phyloP scores from a whole-genome alignment of 2,113 vertebrate species.

The Labeo rohita region DNA sequence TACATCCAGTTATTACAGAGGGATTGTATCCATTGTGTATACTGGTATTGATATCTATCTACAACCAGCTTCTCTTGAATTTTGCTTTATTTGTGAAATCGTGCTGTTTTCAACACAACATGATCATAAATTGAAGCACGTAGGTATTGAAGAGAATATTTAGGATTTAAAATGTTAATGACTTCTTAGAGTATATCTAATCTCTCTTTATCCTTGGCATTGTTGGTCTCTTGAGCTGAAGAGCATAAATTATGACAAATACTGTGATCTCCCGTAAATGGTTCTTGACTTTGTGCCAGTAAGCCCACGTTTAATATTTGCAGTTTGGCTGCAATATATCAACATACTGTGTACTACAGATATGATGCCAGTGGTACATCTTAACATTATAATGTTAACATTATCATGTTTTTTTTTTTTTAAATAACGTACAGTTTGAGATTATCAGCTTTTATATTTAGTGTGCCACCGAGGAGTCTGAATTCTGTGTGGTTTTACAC shows the following conservation, averaged over 20 bases:
- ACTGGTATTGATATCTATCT: neutral
- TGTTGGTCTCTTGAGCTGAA: neutral
- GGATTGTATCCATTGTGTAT: neutral
- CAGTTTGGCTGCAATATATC: conserved; percentile 14
- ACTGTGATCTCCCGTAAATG: conserved; percentile 25
- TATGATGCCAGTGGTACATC: neutral
- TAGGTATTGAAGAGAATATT: neutral
- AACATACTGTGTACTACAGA: neutral
- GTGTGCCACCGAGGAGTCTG: neutral
- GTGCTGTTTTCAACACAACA: neutral
- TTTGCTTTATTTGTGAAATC: neutral
- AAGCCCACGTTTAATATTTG: conserved; percentile 27
- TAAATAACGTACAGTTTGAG: neutral
- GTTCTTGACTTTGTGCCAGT: conserved; percentile 6
- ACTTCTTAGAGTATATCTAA: conserved; percentile 27
- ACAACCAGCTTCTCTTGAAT: neutral
- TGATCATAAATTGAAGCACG: neutral
- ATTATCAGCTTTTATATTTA: neutral
- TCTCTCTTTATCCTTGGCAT: conserved; percentile 18
- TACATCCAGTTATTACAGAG: neutral
- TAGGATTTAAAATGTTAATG: conserved; percentile 13
- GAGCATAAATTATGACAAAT: conserved; percentile 31
- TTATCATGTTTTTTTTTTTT: neutral
- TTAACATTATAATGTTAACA: neutral
- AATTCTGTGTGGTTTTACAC: neutral